Conservation (phyloP, 2,113 vertebrate species). For the Odontesthes bonariensis region DNA sequence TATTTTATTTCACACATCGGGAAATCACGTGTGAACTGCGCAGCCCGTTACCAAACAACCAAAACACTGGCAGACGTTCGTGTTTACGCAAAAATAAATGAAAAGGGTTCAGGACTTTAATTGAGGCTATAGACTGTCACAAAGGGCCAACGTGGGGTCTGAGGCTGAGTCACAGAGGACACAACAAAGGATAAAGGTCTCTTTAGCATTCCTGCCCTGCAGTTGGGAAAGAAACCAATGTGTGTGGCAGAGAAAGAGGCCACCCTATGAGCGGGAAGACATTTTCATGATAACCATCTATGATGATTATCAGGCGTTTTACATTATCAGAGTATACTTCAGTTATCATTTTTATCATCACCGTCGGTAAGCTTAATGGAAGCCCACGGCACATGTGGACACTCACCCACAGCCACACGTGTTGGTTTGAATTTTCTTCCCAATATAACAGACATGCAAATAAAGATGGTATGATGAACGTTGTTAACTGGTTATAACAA, state of each 20-base stretch:
- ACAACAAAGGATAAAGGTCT: constrained; percentile 42
- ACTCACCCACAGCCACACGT: no score
- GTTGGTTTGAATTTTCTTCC: no score
- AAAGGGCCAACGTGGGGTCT: constrained; percentile 43
- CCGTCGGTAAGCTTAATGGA: not conserved
- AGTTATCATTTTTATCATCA: no score
- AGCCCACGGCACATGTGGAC: no score
- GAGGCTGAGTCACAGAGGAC: constrained; percentile 33
- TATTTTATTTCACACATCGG: no score
- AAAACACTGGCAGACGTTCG: not conserved
- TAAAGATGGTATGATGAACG: no score
- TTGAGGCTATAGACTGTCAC: constrained; percentile 15
- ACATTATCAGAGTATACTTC: no score
- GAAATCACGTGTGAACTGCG: no score
- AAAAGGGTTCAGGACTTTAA: constrained; percentile 4
- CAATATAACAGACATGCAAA: no score
- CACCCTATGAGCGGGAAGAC: not conserved
- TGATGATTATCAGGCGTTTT: no score
- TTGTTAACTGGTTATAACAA: no score
- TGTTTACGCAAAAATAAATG: not conserved
- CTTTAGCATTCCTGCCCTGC: constrained; percentile 55
- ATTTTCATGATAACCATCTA: not conserved
- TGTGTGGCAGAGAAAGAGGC: constrained; percentile 15
- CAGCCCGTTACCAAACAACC: not conserved
- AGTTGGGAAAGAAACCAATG: constrained; percentile 31